Percentiles rank a stretch among this genome's conserved stretches.
These are phyloP conservation scores for Ornithoptera alexandrae DNA, from an alignment of 2,888 invertebrate genomes.

Conservation along the genomic window DNA sequence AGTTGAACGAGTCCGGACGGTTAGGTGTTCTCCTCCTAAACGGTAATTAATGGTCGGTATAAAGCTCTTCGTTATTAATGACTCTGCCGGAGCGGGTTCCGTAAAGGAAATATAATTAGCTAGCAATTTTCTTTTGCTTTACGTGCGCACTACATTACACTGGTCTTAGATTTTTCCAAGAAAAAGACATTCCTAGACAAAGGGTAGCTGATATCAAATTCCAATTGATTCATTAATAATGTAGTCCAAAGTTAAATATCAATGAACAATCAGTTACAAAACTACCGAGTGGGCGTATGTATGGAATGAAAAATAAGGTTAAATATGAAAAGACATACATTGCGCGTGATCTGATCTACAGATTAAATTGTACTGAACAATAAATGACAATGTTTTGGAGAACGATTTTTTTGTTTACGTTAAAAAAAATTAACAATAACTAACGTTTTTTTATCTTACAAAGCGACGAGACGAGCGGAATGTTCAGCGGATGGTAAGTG, in stretches of 20 bases:
- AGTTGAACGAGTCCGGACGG: constrained; percentile 37
- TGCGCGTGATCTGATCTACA: background rate
- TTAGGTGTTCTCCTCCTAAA: constrained; percentile 33
- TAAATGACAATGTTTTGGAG: no score
- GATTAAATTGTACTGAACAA: no score
- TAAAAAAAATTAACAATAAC: no score
- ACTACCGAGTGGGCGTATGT: constrained; percentile 12
- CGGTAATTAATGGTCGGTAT: constrained; percentile 34
- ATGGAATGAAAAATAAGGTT: constrained; percentile 12
- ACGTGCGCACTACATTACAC: background rate
- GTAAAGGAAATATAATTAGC: constrained; percentile 14
- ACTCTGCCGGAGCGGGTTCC: constrained; percentile 15
- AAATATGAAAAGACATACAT: constrained; percentile 10
- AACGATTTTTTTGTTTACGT: no score
- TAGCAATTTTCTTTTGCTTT: constrained; percentile 19
- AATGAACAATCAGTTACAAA: constrained; percentile 3
- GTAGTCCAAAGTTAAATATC: background rate
- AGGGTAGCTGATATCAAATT: no score
- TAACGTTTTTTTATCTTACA: no score
- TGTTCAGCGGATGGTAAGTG: no score
- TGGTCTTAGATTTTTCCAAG: no score
- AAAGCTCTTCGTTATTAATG: constrained; percentile 26
- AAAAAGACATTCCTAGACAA: no score
- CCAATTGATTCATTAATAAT: no score
- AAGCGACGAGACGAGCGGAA: no score